A percentile compares a stretch with the other conserved stretches of the same genome.
phyloP scores from a whole-genome alignment of 1,140 invertebrate genomes.

The Drosophila takahashii region DNA sequence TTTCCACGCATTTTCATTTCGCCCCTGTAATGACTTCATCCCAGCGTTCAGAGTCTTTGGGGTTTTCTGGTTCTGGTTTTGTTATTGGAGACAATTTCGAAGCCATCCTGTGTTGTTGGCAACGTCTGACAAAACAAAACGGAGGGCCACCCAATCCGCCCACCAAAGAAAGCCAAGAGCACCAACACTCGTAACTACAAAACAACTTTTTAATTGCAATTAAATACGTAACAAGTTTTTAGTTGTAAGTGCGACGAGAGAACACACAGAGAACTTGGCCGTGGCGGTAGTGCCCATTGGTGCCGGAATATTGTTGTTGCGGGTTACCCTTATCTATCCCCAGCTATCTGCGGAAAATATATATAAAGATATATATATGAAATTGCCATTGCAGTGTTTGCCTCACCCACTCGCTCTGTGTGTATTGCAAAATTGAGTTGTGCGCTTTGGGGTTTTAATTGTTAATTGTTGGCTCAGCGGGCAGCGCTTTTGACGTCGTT shows the following conservation, averaged over 20 bases:
- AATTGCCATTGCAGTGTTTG: slow-evolving; percentile 58
- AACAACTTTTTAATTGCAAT: slow-evolving; percentile 84
- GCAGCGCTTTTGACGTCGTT: slow-evolving; percentile 56
- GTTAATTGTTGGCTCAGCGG: slow-evolving; percentile 74
- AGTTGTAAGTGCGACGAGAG: slow-evolving; percentile 75
- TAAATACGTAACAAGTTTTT: slow-evolving; percentile 84
- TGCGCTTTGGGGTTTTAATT: slow-evolving; percentile 81
- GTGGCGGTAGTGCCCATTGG: slow-evolving; percentile 53
- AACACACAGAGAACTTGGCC: slow-evolving; percentile 57
- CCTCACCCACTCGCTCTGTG: slow-evolving; percentile 13
- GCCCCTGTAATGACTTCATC: slow-evolving; percentile 79
- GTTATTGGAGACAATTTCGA: slow-evolving; percentile 73
- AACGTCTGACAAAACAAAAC: slow-evolving; percentile 45
- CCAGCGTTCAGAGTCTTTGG: slow-evolving; percentile 39
- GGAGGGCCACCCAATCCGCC: slow-evolving; percentile 6
- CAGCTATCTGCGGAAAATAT: slow-evolving; percentile 56
- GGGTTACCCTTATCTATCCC: slow-evolving; percentile 60
- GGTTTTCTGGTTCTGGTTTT: slow-evolving; percentile 42
- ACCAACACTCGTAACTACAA: slow-evolving; percentile 77
- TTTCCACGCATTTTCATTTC: slow-evolving; percentile 66
- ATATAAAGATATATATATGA: slow-evolving; percentile 37
- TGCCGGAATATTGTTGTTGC: slow-evolving; percentile 48
- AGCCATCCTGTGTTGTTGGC: slow-evolving; percentile 52
- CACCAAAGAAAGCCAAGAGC: slow-evolving; percentile 39
- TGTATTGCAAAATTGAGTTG: slow-evolving; percentile 75